Conservation (phyloP, 1,140 invertebrate genomes). For the Sycophaga agraensis region DNA sequence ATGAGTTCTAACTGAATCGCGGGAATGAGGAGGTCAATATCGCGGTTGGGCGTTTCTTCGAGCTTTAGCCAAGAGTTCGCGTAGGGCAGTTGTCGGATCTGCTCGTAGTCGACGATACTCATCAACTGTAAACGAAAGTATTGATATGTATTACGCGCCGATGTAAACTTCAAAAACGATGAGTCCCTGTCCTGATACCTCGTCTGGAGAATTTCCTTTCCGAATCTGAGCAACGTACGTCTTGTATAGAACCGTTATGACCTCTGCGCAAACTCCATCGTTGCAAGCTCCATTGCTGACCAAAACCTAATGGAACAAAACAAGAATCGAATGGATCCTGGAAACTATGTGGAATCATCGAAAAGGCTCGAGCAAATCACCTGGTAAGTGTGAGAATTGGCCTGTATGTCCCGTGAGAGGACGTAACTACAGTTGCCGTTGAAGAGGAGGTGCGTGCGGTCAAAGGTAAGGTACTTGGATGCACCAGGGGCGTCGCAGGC, state of each 20-base stretch:
- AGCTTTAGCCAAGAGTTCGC: conserved; percentile 51
- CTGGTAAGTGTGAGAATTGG: too few species aligned
- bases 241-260: conserved; percentile 66
- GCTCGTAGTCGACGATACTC: conserved; percentile 46
- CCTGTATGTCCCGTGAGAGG: conserved; percentile 70
- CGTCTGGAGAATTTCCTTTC: conserved; percentile 30
- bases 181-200: conserved; percentile 6
- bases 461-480: conserved; percentile 73
- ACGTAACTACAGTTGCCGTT: conserved; percentile 80
- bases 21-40: conserved; percentile 53
- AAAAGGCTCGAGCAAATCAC: too few species aligned
- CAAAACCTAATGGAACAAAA: conserved; percentile 17
- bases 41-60: conserved; percentile 41
- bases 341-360: too few species aligned
- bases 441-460: conserved; percentile 70
- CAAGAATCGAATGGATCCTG: conserved; percentile 8
- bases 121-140: conserved; percentile 25
- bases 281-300: conserved; percentile 27
- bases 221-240: conserved; percentile 64
- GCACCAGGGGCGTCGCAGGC: conserved; percentile 71
- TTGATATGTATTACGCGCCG: not conserved
- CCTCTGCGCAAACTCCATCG: conserved; percentile 62
- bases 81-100: conserved; percentile 43
- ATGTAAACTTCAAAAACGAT: too few species aligned
- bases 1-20: conserved; percentile 51